phyloP scores from a whole-genome alignment of 2,113 vertebrate genomes.

The Ceyx margarethae region DNA sequence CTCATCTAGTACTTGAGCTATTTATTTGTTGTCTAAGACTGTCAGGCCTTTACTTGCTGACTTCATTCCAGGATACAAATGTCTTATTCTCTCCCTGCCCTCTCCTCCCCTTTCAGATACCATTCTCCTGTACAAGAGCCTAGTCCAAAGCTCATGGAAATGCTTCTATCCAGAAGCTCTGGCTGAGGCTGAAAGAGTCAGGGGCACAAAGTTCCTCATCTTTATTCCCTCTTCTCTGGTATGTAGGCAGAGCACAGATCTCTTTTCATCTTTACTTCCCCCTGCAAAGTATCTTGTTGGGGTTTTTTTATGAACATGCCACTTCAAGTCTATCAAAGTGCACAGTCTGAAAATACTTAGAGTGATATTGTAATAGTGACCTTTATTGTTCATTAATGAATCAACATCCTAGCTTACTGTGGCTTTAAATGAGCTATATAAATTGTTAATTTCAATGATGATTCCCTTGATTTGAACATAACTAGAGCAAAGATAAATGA shows the following conservation, averaged over 20 bases:
- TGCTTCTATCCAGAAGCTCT: slow-evolving; percentile 6
- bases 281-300: background rate
- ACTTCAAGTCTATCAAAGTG: background rate
- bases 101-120: slow-evolving; percentile 1
- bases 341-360: slow-evolving; percentile 12
- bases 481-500: slow-evolving; percentile 44
- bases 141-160: slow-evolving; percentile 8
- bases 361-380: slow-evolving; percentile 35
- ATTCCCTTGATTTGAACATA: slow-evolving; percentile 57
- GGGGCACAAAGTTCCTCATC: background rate
- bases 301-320: background rate
- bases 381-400: slow-evolving; percentile 67
- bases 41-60: slow-evolving; percentile 45
- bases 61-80: slow-evolving; percentile 50
- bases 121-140: background rate
- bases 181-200: background rate
- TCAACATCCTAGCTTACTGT: slow-evolving; percentile 21
- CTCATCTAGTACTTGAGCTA: background rate
- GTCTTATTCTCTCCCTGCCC: slow-evolving; percentile 33
- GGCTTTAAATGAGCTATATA: slow-evolving; percentile 54
- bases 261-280: background rate
- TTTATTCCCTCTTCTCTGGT: background rate
- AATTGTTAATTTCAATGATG: slow-evolving; percentile 56
- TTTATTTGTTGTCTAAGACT: slow-evolving; percentile 35
- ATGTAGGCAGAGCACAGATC: background rate